Base-by-base conservation (phyloP, 2,888 invertebrate species). In the Ditula angustiorana region DNA sequence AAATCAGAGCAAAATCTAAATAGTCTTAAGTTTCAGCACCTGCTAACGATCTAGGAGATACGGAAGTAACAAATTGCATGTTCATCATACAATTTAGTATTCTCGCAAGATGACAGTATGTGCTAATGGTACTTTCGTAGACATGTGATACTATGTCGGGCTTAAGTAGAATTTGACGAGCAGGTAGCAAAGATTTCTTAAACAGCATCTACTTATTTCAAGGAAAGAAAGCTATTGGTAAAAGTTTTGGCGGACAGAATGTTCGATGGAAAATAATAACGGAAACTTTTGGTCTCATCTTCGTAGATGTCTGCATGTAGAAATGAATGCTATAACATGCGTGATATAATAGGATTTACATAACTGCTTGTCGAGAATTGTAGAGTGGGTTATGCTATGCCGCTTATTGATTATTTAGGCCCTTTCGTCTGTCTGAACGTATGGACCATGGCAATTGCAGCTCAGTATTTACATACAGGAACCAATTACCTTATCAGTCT, bases 81-180 rank as follows among this genome's bases (percentile, higher is more conserved):
- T 44, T 33, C 30, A 16, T 49, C 26, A 50, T 50, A n/a, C 24
- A 8, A 53, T 55, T 53, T 46, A 61, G 24, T 4, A 53, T 24
- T 53, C 46, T 23, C n/a, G 16, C 30, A 33, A 53, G 44, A 33
- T 23, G 26, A 41, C 52, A 44, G 41, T 0, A 41, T 41, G 37
- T 28, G 11, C 44, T 44, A 53, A 53, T 44, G 13, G 16, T 37
- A 28, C 56, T 56, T 62, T 41, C 19, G 44, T 33, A 21, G 19
- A 33, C n/a, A 21, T 0, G 5, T 33, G 8, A 28, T 26, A n/a
- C 35, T 41, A 56, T 47, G 49, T 41, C 21, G 49, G 37, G 16
- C 26, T 26, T 47, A 24, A 62, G 56, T 56, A 21, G 26, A 56
- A 62, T 50, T 41, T 33, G 41, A 50, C 50, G 49, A 62, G 16